Base-by-base conservation (phyloP, 2,797 vertebrate genomes). In the Rhyacichthys aspro region DNA sequence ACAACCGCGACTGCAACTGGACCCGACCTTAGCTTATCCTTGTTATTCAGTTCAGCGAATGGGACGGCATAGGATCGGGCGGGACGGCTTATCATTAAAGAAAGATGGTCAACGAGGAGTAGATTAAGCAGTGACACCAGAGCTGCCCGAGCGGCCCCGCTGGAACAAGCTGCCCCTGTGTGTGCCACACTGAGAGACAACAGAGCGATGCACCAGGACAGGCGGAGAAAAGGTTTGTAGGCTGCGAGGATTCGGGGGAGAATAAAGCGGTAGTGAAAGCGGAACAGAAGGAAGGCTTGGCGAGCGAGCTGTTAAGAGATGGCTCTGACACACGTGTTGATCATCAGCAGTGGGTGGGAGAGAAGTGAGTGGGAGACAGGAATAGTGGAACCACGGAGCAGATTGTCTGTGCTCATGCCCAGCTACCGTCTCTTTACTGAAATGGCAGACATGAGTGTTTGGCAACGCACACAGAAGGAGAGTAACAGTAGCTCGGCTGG, bases 101-200 rank as follows among this genome's bases (percentile, higher is more conserved):
- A 50, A 47, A 64, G 59, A 72, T 64, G 64, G 41, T 50, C 45
- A 79, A 67, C 50, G 43, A 59, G 44, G 52, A 62, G 43, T 66
- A 78, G 55, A 81, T 78, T 53, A 57, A 63, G 67, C 78, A 72
- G 62, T 16, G 23, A 28, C 23, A 28, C 23, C 7, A 28, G 23
- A 28, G 23, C 23, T 62, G 66, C 47, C 36, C 46, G 58, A 67
- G 61, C 74, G 67, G 63, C 56, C 56, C 71, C 71, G 64, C 71
- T 76, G 72, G n/a, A n/a, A n/a, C n/a, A 80, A 75, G 68, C 73
- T 78, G 73, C 66, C 62, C 59, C 63, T 74, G 41, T 72, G 73
- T 66, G n/a, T 5, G 19, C 59, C 36, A 49, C 11, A 47, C 2
- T 42, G n/a, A 55, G 49, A 38, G 28, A 66, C 9, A n/a, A 12